Base-by-base conservation (phyloP, 2,797 vertebrate species). In the Lithobates sylvaticus region DNA sequence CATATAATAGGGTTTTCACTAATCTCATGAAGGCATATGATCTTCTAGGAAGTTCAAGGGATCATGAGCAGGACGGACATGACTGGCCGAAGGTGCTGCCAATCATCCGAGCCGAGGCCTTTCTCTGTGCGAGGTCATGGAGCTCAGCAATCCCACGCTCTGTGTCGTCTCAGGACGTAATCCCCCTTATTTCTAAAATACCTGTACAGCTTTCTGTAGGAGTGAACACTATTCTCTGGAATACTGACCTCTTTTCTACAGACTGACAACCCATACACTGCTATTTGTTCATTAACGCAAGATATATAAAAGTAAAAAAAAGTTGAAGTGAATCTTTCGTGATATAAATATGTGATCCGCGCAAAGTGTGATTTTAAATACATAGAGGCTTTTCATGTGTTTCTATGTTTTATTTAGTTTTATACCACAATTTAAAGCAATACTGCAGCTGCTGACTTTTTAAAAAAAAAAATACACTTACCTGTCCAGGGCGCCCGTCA, bases 11-110 rank as follows among this genome's bases (percentile, higher is more conserved):
- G 50, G 68, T 78, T 82, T 70, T 73, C 26, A 64, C 76, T 75
- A 70, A 84, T 76, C 80, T 73, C 69, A 73, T 73, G 80, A 76
- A 47, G 27, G n/a, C 50, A 44, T 21, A 72, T 72, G 65, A 72
- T 84, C 75, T 78, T 78, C 75, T 84, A 84, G 83, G 77, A 86
- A 81, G 70, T 79, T 32, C 61, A 68, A 3, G 65, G 39, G 54
- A 74, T 47, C 69, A 39, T 50, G 69, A 61, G 36, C 54, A 15
- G 29, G 10, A 8, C 23, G 13, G 27, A 34, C 4, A 13, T 6
- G 1, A 80, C 29, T 68, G 77, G 70, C 2, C 42, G 32, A 29
- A 13, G 16, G 61, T 3, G 18, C 36, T 58, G 77, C 68, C 70
- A 39, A 16, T 79, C 69, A 50, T 42, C n/a, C n/a, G 50, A 16